Base-by-base conservation (phyloP, 2,113 vertebrate species). In the rat (Rattus norvegicus) region DNA sequence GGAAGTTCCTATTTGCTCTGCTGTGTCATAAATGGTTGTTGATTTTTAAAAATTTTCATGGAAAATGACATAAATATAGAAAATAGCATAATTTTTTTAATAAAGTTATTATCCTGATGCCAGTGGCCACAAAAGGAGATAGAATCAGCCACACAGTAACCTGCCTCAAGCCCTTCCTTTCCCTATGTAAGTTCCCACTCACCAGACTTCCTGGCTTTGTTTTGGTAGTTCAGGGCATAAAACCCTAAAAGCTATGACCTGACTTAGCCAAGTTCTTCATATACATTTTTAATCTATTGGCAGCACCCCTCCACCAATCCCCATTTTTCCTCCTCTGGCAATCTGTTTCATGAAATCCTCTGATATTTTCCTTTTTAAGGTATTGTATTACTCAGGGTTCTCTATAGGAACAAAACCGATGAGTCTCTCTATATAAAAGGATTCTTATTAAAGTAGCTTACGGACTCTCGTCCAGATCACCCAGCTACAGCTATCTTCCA, bases 21-120 rank as follows among this genome's bases (percentile, higher is more conserved):
- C 61, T 80, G 93, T 88, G 90, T 92, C 67, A 56, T 61, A 65
- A 87, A 73, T 36, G 72, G 83, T 28, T 90, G 59, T 39, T 49
- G n/a, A 72, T 56, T 90, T 72, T 91, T 67, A 92, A 24, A 39
- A 13, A 65, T 91, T 61, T 90, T 61, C 43, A 73, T n/a, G 94
- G 20, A 93, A 95, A 96, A 88, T 92, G 92, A 65, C 20, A 76
- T 43, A 89, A 83, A 73, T 79, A 30, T 12, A 94, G 81, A 92
- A 94, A 91, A 84, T 12, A 86, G 9, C 39, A 91, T 88, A 54
- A 39, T 87, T 77, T 84, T 84, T 85, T 43, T 2, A 43, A 12
- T 49, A 92, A 90, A 70, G 61, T 30, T 88, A 70, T 94, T 19
- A 86, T 22, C 4, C 47, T 65, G 73, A 19, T 67, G 52, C 14